Evolutionary conservation across 2,113 vertebrate genomes (phyloP), one percentile per base, ranked within the genome.

Genomic region (Galeopterus variegatus): DNA sequence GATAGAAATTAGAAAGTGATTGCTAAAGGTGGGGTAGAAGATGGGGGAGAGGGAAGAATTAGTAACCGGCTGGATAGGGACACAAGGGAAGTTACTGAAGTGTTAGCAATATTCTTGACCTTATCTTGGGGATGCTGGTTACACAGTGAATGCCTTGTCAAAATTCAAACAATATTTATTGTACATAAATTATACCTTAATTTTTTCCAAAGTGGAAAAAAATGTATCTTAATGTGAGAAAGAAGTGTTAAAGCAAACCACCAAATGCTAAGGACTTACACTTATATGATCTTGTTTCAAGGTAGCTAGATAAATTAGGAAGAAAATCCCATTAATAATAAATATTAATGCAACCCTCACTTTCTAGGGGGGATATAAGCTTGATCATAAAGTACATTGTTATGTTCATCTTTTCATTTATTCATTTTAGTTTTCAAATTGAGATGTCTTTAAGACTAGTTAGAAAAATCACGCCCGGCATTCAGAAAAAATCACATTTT

Each of bases 121-220:
- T 79, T 88, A 56, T 58, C 82, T 75, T 36, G 3, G 18, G 19
- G 28, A 5, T 92, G 52, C 19, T 33, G 17, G 64, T 33, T 86
- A 77, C 2, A 81, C 7, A 73, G 14, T 60, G 8, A 41, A 75
- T 88, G 13, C 75, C 9, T 50, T 67, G 24, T 83, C 33, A 75
- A 73, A 92, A 92, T 75, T 92, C 69, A 92, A 72, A 58, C 7
- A 56, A 19, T 28, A 88, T 89, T 94, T 50, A 93, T 28, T 50
- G n/a, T 18, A 56, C 12, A 21, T 81, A 62, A 73, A 45, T 64
- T 67, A 75, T 13, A 65, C n/a, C 8, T 31, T 81, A 67, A 77
- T 52, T 70, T 88, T 75, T 69, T 77, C 41, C 41, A 41, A 77
- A 76, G 54, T 50, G 18, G 65, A 76, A 77, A 45, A 93, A 52